phyloP scores from a whole-genome alignment of 2,113 vertebrate species.

The Coregonus clupeaformis region DNA sequence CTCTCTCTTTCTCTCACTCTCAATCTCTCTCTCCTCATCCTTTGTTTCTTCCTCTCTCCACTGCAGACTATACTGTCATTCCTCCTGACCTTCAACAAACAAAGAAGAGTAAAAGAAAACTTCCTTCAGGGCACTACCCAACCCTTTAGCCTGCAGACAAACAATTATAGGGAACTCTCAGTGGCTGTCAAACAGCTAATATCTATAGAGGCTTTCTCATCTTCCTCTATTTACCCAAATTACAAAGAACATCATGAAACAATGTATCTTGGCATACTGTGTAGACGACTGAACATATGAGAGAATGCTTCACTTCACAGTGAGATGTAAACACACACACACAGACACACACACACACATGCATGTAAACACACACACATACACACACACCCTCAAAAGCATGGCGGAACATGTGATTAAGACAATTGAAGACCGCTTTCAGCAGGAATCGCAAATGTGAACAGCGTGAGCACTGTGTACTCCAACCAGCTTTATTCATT shows the following conservation, averaged over 20 bases:
- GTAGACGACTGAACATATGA: neutral
- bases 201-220: no score
- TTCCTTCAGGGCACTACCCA: no score
- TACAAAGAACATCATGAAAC: neutral
- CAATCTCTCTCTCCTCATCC: no score
- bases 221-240: no score
- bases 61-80: neutral
- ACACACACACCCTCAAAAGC: conserved; percentile 11
- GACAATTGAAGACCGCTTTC: conserved; percentile 25
- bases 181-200: no score
- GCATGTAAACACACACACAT: conserved; percentile 13
- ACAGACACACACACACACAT: neutral
- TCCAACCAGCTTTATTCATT: conserved; percentile 29
- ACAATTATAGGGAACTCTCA: neutral
- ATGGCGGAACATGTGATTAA: conserved; percentile 16
- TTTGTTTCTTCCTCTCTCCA: neutral
- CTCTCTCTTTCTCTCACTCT: no score
- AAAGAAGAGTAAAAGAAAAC: neutral
- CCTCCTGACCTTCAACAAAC: neutral
- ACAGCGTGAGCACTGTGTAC: conserved; percentile 27
- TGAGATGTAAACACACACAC: neutral
- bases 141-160: neutral
- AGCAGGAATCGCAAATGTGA: conserved; percentile 39
- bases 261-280: neutral
- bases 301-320: neutral